Evolutionary conservation across 2,113 vertebrate genomes (phyloP).

Genomic region (Willisornis vidua): DNA sequence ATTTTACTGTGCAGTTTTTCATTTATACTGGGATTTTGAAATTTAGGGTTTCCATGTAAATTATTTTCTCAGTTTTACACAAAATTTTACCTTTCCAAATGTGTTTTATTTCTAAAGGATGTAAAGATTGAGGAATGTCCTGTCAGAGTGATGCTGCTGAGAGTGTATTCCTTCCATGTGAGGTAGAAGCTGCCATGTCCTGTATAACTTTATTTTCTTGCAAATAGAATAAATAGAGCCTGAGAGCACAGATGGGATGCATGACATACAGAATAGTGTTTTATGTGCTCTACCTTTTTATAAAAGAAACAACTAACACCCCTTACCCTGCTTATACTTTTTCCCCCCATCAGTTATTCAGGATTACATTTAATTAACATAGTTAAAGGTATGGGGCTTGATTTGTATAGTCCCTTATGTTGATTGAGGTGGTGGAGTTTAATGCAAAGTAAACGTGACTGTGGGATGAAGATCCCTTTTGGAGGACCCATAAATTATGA

Average conservation of each 20-base stretch:
- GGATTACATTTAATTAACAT: background rate
- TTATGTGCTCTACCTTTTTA: background rate
- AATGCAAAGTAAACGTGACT: background rate
- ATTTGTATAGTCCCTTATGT: background rate
- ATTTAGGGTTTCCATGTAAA: background rate
- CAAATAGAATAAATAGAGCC: background rate
- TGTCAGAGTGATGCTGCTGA: background rate
- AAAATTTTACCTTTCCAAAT: background rate
- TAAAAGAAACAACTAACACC: background rate
- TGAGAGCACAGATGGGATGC: background rate
- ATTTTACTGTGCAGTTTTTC: background rate
- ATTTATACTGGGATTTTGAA: background rate
- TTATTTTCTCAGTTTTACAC: background rate
- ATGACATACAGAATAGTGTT: background rate
- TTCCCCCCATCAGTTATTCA: background rate
- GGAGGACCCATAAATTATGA: background rate
- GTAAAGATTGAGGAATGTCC: background rate
- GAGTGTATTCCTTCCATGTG: background rate
- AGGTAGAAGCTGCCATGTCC: background rate
- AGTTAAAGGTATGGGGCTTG: background rate
- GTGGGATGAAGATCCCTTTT: background rate
- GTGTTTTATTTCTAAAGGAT: background rate
- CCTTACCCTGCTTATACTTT: background rate
- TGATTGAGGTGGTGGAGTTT: background rate
- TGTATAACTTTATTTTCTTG: background rate